Evolutionary conservation across 2,113 vertebrate species (phyloP), one percentile per base, ranked within the genome.

Genomic region (Pteropus alecto): DNA sequence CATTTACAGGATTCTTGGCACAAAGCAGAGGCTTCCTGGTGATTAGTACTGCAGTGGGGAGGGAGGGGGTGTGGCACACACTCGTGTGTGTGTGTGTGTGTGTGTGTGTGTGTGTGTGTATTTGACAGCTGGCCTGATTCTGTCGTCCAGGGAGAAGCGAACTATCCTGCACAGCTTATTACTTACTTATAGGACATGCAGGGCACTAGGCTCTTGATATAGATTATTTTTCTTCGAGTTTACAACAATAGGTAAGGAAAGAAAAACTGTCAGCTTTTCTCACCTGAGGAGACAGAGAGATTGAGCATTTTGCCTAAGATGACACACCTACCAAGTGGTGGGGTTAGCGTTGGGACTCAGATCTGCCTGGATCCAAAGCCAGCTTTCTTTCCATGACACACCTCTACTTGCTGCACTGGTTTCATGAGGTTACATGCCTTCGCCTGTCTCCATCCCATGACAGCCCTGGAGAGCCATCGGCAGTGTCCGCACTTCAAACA

Each of bases 331-430:
- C 28, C 13, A 30, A 67, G 41, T 33, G 21, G 3, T 46, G 19
- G 61, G 54, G 4, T 16, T 68, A 15, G 21, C 51, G 54, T 6
- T 28, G 51, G 92, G 21, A 87, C 54, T 74, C 48, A 68, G 16
- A 38, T 35, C 54, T 33, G 46, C 41, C 67, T 56, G 35, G n/a
- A 67, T 9, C n/a, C 48, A 76, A 68, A 48, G 35, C 0, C 15
- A 7, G 10, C 63, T 91, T 56, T 48, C 63, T 70, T 33, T 9
- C 33, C 6, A 43, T 0, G 1, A 6, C 24, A 58, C 14, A 28
- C 8, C 3, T 13, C 33, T 12, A 8, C 21, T 4, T 2, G 2
- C 10, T 19, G n/a, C 2, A 0, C 38, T 41, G 43, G 60, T 46
- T 78, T 67, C 67, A 4, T n/a, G 41, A 85, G 73, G 43, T 74